phyloP scores from a whole-genome alignment of 2,113 vertebrate genomes.

The Numenius arquata region DNA sequence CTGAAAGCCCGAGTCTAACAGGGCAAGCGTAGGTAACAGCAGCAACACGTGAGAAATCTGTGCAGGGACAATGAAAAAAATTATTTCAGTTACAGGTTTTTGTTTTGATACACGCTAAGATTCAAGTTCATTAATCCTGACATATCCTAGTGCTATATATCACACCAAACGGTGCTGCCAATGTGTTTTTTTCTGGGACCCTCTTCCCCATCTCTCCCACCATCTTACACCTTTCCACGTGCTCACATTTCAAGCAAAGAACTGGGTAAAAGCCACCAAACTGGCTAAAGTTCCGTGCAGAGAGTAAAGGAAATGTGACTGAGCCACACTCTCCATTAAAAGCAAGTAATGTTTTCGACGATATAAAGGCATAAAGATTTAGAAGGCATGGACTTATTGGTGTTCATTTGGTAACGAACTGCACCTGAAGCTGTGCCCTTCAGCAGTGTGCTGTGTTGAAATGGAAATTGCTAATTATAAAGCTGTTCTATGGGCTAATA shows the following conservation, averaged over 20 bases:
- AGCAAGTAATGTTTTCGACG: not conserved
- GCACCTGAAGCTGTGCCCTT: not conserved
- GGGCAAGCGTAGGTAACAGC: not conserved
- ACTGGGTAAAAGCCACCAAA: not conserved
- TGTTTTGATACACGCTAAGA: not conserved
- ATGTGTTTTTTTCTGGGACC: not conserved
- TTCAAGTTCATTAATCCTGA: not conserved
- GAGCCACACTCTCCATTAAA: not conserved
- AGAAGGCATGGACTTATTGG: not conserved
- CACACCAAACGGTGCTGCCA: not conserved
- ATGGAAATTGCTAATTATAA: conserved; percentile 14
- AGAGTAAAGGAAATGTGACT: not conserved
- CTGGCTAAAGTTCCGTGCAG: not conserved
- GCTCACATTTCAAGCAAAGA: not conserved
- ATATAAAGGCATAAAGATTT: not conserved
- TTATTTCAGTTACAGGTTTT: not conserved
- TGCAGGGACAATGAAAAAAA: not conserved
- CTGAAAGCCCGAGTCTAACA: not conserved
- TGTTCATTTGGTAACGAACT: not conserved
- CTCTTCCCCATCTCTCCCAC: not conserved
- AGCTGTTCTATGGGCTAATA: not conserved
- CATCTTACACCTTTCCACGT: not conserved
- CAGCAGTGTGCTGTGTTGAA: not conserved
- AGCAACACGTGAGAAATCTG: not conserved
- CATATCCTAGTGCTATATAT: not conserved